These are phyloP conservation scores for Notodonta ziczac DNA, from an alignment of 2,888 invertebrate genomes.

Conservation along the genomic window DNA sequence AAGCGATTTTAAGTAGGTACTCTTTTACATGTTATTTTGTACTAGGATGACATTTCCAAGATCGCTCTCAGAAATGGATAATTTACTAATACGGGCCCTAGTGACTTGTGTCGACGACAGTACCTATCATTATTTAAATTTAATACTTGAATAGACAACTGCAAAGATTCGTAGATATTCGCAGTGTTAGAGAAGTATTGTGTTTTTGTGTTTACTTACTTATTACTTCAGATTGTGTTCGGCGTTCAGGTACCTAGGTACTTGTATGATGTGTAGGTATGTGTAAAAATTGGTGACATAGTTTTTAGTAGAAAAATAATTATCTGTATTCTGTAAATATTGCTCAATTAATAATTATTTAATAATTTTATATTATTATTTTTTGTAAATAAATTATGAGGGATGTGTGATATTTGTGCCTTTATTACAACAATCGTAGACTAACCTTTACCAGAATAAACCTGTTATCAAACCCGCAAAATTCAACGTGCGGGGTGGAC, in stretches of 20 bases:
- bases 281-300: constrained; percentile 9
- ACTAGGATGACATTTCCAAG: too few species aligned
- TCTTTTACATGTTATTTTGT: too few species aligned
- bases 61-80: too few species aligned
- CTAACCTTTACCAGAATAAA: not conserved
- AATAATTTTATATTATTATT: constrained; percentile 27
- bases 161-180: constrained; percentile 7
- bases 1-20: too few species aligned
- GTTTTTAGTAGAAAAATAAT: constrained; percentile 6
- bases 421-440: not conserved
- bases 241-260: constrained; percentile 11
- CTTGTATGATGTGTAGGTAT: constrained; percentile 6
- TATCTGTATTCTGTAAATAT: constrained; percentile 47
- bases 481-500: too few species aligned
- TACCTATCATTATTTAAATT: not conserved
- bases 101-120: not conserved
- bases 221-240: not conserved
- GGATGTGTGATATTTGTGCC: constrained; percentile 34
- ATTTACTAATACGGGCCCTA: too few species aligned
- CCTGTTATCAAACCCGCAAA: not conserved
- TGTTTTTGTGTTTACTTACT: constrained; percentile 20
- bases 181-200: constrained; percentile 16
- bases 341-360: constrained; percentile 52
- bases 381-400: constrained; percentile 72
- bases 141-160: not conserved